A percentile compares a stretch with the other conserved stretches of the same genome.
These are phyloP conservation scores for Tipula vernalis DNA, from an alignment of 2,888 invertebrate species.

Conservation along the genomic window DNA sequence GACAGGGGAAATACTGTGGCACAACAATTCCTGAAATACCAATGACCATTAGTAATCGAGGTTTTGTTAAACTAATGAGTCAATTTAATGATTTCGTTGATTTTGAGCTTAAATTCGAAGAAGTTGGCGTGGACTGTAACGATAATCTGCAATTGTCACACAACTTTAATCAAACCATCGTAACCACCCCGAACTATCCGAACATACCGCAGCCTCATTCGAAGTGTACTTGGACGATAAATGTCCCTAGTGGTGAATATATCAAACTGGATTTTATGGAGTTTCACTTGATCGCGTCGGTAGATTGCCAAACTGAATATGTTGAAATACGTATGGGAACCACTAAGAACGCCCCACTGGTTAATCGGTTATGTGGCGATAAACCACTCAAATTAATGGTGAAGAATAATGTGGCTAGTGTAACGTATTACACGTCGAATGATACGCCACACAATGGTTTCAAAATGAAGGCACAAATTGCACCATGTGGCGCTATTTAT, in stretches of 20 bases:
- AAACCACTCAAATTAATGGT: constrained; percentile 48
- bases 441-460: constrained; percentile 65
- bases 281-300: constrained; percentile 49
- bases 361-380: constrained; percentile 51
- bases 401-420: constrained; percentile 50
- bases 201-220: constrained; percentile 61
- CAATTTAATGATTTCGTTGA: constrained; percentile 25
- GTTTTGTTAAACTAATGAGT: constrained; percentile 38
- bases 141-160: constrained; percentile 44
- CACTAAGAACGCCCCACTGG: constrained; percentile 47
- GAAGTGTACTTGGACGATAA: constrained; percentile 73
- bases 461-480: constrained; percentile 37
- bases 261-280: constrained; percentile 64
- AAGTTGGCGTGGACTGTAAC: constrained; percentile 56
- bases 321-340: constrained; percentile 78
- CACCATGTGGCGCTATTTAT: constrained; percentile 59
- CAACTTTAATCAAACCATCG: constrained; percentile 38
- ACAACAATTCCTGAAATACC: constrained; percentile 33
- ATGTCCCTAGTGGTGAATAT: constrained; percentile 58
- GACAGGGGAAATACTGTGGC: constrained; percentile 62
- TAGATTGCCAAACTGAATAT: constrained; percentile 37
- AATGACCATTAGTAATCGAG: constrained; percentile 51
- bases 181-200: constrained; percentile 73
- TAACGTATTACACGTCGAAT: constrained; percentile 59
- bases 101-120: constrained; percentile 44